A percentile compares a stretch with the other conserved stretches of the same genome.
These are phyloP conservation scores for Morone saxatilis DNA, from an alignment of 2,113 vertebrate genomes.

Conservation along the genomic window DNA sequence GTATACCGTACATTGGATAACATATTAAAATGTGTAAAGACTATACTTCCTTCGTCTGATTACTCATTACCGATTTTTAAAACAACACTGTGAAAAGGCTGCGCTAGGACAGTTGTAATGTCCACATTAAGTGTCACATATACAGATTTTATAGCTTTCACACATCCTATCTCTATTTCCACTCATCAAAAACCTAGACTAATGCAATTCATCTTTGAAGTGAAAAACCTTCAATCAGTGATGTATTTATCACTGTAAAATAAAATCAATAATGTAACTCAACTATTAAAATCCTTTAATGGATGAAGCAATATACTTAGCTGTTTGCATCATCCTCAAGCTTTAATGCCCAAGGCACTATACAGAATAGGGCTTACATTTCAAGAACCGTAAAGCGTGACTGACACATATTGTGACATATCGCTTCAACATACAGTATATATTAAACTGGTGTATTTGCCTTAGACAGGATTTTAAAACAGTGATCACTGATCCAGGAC, in stretches of 20 bases:
- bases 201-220: constrained; percentile 79
- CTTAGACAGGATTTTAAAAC: constrained; percentile 17
- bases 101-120: constrained; percentile 56
- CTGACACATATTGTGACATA: constrained; percentile 74
- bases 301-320: constrained; percentile 84
- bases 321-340: constrained; percentile 81
- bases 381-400: constrained; percentile 70
- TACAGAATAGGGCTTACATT: constrained; percentile 63
- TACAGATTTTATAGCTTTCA: constrained; percentile 72
- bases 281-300: constrained; percentile 86
- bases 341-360: constrained; percentile 76
- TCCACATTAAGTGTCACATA: constrained; percentile 64
- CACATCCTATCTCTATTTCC: constrained; percentile 50
- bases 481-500: constrained; percentile 8
- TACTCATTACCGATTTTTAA: constrained; percentile 65
- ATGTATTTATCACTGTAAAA: constrained; percentile 86
- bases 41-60: constrained; percentile 49
- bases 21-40: constrained; percentile 39
- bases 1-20: not conserved
- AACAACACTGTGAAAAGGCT: constrained; percentile 62
- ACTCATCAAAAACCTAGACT: constrained; percentile 70
- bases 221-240: constrained; percentile 84
- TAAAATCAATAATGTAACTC: constrained; percentile 85
- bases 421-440: constrained; percentile 45
- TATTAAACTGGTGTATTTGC: constrained; percentile 36